Conservation (phyloP, 2,888 invertebrate species). For the Sinohyriopsis cumingii region DNA sequence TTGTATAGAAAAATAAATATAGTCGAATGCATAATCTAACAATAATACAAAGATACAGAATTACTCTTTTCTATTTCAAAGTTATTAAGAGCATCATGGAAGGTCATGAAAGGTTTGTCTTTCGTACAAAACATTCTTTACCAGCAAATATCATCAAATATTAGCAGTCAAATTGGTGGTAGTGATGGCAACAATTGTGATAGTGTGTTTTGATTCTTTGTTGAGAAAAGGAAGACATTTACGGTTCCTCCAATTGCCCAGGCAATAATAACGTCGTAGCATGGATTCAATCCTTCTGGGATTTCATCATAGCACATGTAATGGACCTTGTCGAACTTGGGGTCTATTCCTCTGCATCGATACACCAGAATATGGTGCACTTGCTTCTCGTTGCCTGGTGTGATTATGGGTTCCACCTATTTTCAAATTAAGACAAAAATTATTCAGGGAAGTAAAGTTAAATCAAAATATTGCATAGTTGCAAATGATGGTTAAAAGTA, state of each 20-base stretch:
- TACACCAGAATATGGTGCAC: conserved; percentile 92
- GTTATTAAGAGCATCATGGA: too few relatives aligned
- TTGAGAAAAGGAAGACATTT: background rate
- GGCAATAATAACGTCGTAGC: conserved; percentile 19
- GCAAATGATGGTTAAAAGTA: background rate
- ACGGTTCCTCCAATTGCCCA: conserved; percentile 43
- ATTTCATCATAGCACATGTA: conserved; percentile 21
- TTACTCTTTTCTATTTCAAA: too few relatives aligned
- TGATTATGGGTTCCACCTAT: conserved; percentile 82
- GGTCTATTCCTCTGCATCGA: conserved; percentile 77
- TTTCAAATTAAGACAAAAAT: too few relatives aligned
- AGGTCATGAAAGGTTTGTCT: too few relatives aligned
- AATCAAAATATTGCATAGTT: conserved; percentile 9
- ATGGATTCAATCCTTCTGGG: conserved; percentile 5
- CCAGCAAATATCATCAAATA: too few relatives aligned
- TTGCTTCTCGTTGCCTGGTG: conserved; percentile 77
- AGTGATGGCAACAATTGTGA: too few relatives aligned
- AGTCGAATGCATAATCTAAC: too few relatives aligned
- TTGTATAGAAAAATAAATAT: too few relatives aligned
- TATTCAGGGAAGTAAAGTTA: background rate
- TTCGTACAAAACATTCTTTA: too few relatives aligned
- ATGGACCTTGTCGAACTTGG: conserved; percentile 10
- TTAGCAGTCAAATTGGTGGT: too few relatives aligned
- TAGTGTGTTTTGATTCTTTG: too few relatives aligned
- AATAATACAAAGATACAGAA: too few relatives aligned